These are phyloP conservation scores for Rachycentron canadum DNA, from an alignment of 2,797 vertebrate genomes.

Conservation along the genomic window DNA sequence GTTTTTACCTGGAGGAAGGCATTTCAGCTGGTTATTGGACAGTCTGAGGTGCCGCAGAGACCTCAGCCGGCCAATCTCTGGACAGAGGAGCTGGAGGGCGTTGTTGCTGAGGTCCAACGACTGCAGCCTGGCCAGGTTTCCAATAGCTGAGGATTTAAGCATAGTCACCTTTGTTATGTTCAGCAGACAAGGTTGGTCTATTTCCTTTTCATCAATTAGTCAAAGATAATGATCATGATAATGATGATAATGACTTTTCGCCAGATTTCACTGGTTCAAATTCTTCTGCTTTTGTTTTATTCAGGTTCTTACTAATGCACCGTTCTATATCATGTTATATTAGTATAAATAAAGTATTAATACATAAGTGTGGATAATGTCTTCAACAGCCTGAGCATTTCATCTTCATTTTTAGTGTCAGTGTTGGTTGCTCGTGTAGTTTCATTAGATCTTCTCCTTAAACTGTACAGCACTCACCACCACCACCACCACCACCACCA, in stretches of 20 bases:
- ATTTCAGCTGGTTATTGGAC: conserved; percentile 94
- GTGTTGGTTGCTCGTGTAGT: not conserved
- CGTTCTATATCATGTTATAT: not conserved
- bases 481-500: no score
- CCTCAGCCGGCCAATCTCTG: conserved; percentile 94
- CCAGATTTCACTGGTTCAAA: not conserved
- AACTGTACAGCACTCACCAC: no score
- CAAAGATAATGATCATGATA: not conserved
- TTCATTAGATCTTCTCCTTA: not conserved
- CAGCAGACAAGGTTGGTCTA: not conserved
- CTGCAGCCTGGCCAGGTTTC: conserved; percentile 93
- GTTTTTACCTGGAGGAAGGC: conserved; percentile 91
- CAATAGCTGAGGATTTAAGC: conserved; percentile 88
- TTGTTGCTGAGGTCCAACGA: conserved; percentile 97
- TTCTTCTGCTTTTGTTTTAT: not conserved
- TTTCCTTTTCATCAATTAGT: not conserved
- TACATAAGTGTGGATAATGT: not conserved
- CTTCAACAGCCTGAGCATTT: not conserved
- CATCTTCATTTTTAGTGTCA: not conserved
- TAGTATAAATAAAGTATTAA: not conserved
- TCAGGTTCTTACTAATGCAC: not conserved
- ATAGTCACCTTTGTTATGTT: not conserved
- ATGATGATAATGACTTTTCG: no score
- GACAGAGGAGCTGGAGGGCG: conserved; percentile 94
- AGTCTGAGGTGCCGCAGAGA: conserved; percentile 94